These are phyloP conservation scores for Polydrusus pterygomalis DNA, from an alignment of 2,888 invertebrate genomes.

Conservation along the genomic window DNA sequence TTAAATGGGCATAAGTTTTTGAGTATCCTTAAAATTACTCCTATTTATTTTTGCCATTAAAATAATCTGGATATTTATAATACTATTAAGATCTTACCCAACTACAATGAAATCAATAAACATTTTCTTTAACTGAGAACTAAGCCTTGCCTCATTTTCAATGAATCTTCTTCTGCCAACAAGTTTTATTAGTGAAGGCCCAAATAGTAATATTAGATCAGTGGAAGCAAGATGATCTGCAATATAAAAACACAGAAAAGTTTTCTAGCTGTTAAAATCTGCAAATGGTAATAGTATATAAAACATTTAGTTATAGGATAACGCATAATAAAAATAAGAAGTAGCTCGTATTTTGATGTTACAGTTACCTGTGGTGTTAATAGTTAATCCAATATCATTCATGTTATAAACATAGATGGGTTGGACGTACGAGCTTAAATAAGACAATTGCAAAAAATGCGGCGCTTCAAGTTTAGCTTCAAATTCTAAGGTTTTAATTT, in stretches of 20 bases:
- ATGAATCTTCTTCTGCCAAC: slow-evolving; percentile 78
- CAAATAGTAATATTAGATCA: slow-evolving; percentile 80
- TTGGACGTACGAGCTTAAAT: slow-evolving; percentile 67
- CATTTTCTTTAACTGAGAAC: slow-evolving; percentile 72
- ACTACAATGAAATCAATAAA: slow-evolving; percentile 73
- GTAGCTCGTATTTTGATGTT: neutral
- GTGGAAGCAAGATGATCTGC: slow-evolving; percentile 80
- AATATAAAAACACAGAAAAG: slow-evolving; percentile 25
- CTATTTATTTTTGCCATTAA: no score
- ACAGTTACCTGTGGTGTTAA: slow-evolving; percentile 74
- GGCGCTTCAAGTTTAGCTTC: slow-evolving; percentile 77
- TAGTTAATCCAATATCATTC: slow-evolving; percentile 73
- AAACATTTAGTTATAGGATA: no score
- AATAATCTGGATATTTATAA: neutral
- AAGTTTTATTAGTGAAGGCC: slow-evolving; percentile 80
- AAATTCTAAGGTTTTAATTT: slow-evolving; percentile 75
- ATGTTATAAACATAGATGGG: slow-evolving; percentile 76
- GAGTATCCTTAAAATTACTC: neutral
- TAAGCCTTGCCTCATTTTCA: slow-evolving; percentile 76
- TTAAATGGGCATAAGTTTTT: neutral
- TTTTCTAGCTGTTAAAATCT: neutral
- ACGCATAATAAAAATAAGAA: no score
- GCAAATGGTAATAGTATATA: no score
- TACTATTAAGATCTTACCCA: slow-evolving; percentile 66
- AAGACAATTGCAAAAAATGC: slow-evolving; percentile 73